Evolutionary conservation across 2,113 vertebrate species (phyloP).

Genomic region (Thamnaconus septentrionalis): DNA sequence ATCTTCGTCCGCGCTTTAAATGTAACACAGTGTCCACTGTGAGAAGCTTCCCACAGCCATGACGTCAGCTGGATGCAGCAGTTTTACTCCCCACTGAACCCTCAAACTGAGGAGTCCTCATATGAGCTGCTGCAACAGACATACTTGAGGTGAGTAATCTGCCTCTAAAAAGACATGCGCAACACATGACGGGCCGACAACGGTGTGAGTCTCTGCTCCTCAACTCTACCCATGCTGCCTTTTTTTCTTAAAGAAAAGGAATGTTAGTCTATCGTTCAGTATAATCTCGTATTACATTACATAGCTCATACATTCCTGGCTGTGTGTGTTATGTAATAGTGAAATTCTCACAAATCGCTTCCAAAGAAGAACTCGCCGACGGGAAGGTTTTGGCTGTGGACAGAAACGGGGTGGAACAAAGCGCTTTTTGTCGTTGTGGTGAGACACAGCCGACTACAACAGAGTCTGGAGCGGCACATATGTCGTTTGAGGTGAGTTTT

Average conservation of each 20-base stretch:
- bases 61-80: slow-evolving; percentile 66
- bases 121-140: slow-evolving; percentile 36
- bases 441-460: too few relatives aligned
- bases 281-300: slow-evolving; percentile 36
- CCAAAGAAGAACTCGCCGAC: neutral
- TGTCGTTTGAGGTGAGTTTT: too few relatives aligned
- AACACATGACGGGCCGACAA: too few relatives aligned
- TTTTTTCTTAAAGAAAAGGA: neutral
- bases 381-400: too few relatives aligned
- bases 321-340: slow-evolving; percentile 52
- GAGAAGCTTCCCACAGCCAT: slow-evolving; percentile 50
- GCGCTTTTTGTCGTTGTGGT: too few relatives aligned
- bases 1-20: too few relatives aligned
- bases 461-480: too few relatives aligned
- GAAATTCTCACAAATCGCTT: slow-evolving; percentile 6
- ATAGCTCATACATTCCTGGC: slow-evolving; percentile 48
- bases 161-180: neutral
- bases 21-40: too few relatives aligned
- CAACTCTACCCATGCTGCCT: too few relatives aligned
- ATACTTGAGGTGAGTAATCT: slow-evolving; percentile 43
- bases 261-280: slow-evolving; percentile 7
- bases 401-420: too few relatives aligned
- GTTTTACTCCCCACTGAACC: slow-evolving; percentile 52
- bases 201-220: too few relatives aligned
- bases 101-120: slow-evolving; percentile 46